Evolutionary conservation across 2,888 invertebrate species (phyloP), one percentile per base, ranked within the genome.

Genomic region (Phymatocera aterrima): DNA sequence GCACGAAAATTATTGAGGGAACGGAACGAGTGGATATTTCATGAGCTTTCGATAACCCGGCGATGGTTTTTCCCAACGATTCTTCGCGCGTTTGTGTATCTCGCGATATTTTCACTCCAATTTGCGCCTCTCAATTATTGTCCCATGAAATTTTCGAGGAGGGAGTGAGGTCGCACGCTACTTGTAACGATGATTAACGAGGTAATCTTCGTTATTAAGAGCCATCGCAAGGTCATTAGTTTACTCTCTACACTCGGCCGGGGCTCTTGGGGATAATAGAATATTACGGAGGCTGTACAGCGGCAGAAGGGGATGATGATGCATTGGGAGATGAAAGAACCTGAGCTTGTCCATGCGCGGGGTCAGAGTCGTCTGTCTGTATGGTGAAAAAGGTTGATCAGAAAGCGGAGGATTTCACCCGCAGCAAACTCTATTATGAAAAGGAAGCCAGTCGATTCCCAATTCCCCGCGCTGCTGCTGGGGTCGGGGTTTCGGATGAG

Each of bases 121-220:
- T 64, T 64, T 37, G 8, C 18, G 61, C 8, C 37, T 64, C 61
- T 64, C 61, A 64, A 64, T 64, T 64, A 64, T 64, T 64, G 34
- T 64, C 61, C 61, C 37, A 34, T 64, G 37, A 5, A 15, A 64
- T n/a, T 28, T 18, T 3, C 10, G 31, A n/a, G 31, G 18, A 21
- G 8, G 18, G 34, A n/a, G 61, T n/a, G n/a, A 2, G 34, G 51
- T 48, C 8, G 72, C 54, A 15, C 51, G 51, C 75, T 51, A 60
- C 60, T 75, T 74, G 24, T 82, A 81, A 81, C 74, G 80, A 80
- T 81, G 83, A 83, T 82, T 81, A 81, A 83, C 80, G 79, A 78
- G 81, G 79, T 77, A 80, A 80, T 82, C 79, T 79, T 51, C 78
- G 80, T 80, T 80, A 81, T 81, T 79, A 81, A 75, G 70, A 81